Evolutionary conservation across 2,113 vertebrate species (phyloP).

Genomic region (Gasterosteus aculeatus): DNA sequence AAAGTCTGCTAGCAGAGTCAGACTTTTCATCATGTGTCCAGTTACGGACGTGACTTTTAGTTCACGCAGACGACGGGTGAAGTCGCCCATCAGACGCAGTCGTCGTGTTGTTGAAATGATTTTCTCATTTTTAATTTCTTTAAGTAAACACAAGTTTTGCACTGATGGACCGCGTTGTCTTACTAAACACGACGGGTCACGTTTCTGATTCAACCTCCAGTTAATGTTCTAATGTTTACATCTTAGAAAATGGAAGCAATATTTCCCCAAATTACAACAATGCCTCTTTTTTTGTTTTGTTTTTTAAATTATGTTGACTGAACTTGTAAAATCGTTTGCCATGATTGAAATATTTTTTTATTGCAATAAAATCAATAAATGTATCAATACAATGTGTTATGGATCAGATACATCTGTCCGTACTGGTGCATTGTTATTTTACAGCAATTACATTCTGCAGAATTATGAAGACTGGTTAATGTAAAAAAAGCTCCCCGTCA

Average conservation of each 20-base stretch:
- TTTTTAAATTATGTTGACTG: conserved; percentile 22
- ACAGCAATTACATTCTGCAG: background rate
- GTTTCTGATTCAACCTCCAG: conserved; percentile 35
- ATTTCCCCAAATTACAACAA: conserved; percentile 45
- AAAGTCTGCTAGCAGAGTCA: background rate
- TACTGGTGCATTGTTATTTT: background rate
- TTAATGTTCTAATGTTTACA: conserved; percentile 54
- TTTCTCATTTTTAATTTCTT: conserved; percentile 12
- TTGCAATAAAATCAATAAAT: conserved; percentile 10
- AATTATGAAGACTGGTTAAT: background rate
- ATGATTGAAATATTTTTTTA: conserved; percentile 22
- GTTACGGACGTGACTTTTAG: conserved; percentile 15
- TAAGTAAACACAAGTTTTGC: conserved; percentile 49
- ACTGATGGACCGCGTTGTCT: conserved; percentile 67
- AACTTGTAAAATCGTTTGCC: conserved; percentile 20
- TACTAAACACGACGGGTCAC: conserved; percentile 50
- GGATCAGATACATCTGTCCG: background rate
- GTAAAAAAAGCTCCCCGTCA: too few species aligned
- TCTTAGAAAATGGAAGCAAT: conserved; percentile 61
- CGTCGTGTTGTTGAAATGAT: background rate
- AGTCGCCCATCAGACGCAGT: background rate
- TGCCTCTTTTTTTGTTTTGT: conserved; percentile 39
- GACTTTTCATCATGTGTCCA: background rate
- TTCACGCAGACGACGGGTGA: conserved; percentile 27
- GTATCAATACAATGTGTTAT: background rate